Base-by-base conservation (phyloP, 2,797 vertebrate species). In the Sphenopsis melanotis region DNA sequence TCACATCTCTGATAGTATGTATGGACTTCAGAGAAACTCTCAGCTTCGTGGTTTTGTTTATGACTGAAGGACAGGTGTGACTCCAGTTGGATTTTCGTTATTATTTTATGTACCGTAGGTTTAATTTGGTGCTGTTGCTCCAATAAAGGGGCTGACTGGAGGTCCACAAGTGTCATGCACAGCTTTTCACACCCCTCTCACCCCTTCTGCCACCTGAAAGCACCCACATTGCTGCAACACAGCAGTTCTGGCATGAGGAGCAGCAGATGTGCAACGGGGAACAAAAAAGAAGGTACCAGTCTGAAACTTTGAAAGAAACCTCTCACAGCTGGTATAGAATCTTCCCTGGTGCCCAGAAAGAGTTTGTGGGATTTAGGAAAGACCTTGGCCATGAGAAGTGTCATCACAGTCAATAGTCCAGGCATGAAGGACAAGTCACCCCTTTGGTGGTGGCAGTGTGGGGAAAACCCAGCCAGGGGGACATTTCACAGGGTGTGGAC, bases 31-130 rank as follows among this genome's bases (percentile, higher is more conserved):
- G 74, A 52, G 49, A 15, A 24, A 34, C 61, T 32, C 32, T 81
- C 68, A 57, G 61, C 44, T 89, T 83, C 66, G 13, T 30, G 3
- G 11, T 81, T 81, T 69, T 49, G 11, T 39, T 55, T 50, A 14
- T 6, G 29, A 16, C 27, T 37, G 23, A 20, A 76, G 75, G 71
- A 30, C 47, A 64, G 41, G 29, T 5, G 16, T 44, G 78, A 52
- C 8, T 37, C 26, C 26, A 12, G 2, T 11, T 37, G 49, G 68
- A 64, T 61, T 82, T 68, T 22, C 0, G 0, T 26, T 59, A 12
- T 53, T 70, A 53, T 75, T 92, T 69, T 50, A 27, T 11, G 42
- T 11, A 27, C 10, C 5, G 4, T 21, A 12, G 12, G 44, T 60
- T 81, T 70, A 26, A 27, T 84, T 71, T 56, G 20, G 21, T 32